Evolutionary conservation across 2,888 invertebrate genomes (phyloP), one percentile per base, ranked within the genome.

Genomic region (Drosophila putrida): DNA sequence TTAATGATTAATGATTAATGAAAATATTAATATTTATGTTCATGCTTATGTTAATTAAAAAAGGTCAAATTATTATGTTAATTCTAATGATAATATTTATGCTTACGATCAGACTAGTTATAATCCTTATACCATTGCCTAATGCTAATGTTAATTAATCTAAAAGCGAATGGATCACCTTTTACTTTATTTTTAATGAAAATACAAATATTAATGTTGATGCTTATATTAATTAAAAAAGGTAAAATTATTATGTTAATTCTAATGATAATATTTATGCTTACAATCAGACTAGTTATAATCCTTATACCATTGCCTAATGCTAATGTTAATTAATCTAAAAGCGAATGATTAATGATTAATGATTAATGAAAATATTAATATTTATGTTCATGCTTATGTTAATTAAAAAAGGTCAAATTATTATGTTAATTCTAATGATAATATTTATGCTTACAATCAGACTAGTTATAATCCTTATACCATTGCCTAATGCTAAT

Each of bases 51-150:
- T n/a, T n/a, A n/a, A n/a, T n/a, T n/a, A 20, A n/a, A n/a, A n/a
- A n/a, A n/a, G n/a, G 5, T 28, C 5, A 4, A n/a, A n/a, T 20
- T 43, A 25, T 4, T 31, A 25, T 50, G 35, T 31, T 25, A 50
- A 35, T 36, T 20, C 53, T 67, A 69, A 43, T 49, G 68, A 41
- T 41, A 60, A 54, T 60, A 35, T n/a, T 54, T 35, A 50, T 36
- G 69, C 49, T 47, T n/a, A 49, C 44, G 60, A n/a, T 28, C n/a
- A 28, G n/a, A 11, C 28, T 57, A 43, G 36, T 54, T 51, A 36
- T 35, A 25, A 27, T 50, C n/a, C 13, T 20, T 27, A 36, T 27
- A 25, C 36, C 27, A 50, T 25, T 49, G 25, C 25, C 35, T 35
- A 38, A 51, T 27, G 27, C n/a, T 9, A 51, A 25, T 51, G 28